phyloP scores from a whole-genome alignment of 2,888 invertebrate genomes.

The Napeogenes inachia region DNA sequence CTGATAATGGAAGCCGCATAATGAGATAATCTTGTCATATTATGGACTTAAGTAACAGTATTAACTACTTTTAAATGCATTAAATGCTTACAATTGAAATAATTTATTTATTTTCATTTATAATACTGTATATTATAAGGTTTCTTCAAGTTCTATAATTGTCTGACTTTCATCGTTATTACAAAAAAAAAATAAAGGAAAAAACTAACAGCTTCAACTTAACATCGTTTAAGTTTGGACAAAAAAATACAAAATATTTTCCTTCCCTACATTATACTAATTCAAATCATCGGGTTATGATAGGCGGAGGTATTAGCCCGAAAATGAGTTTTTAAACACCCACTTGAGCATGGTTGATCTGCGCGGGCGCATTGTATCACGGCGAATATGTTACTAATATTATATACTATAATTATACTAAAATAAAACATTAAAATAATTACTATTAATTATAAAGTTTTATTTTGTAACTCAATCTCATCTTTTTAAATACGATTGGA shows the following conservation, averaged over 20 bases:
- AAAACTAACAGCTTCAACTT: no score
- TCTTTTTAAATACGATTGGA: no score
- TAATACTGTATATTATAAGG: neutral
- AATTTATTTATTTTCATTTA: neutral
- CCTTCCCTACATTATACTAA: neutral
- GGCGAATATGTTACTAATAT: neutral
- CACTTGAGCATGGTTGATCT: slow-evolving; percentile 37
- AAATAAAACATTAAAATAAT: no score
- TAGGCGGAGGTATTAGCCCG: slow-evolving; percentile 44
- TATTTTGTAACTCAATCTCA: no score
- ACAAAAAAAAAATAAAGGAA: neutral
- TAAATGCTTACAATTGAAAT: neutral
- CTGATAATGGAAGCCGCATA: neutral
- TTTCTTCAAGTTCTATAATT: no score
- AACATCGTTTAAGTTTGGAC: neutral
- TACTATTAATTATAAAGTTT: no score
- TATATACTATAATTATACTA: neutral
- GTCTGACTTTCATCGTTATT: neutral
- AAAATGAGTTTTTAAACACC: slow-evolving; percentile 60
- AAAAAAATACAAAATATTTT: no score
- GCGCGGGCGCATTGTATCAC: neutral
- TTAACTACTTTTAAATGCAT: neutral
- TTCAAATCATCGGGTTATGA: slow-evolving; percentile 33
- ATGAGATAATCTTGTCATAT: neutral
- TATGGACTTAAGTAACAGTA: neutral